These are phyloP conservation scores for Takifugu bimaculatus DNA, from an alignment of 2,113 vertebrate genomes.

Conservation along the genomic window DNA sequence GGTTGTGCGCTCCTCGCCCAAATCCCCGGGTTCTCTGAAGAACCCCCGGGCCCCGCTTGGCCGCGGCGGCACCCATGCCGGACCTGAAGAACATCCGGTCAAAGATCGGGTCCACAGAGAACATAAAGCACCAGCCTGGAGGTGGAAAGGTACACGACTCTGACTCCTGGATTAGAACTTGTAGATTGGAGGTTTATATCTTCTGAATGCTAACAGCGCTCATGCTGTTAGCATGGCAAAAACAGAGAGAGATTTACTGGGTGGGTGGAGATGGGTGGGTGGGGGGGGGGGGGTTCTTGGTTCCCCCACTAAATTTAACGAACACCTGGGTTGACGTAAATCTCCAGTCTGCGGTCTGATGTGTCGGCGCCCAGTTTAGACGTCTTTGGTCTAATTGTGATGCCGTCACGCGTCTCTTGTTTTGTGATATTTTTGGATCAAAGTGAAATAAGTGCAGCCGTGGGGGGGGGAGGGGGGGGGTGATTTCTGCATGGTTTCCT, in stretches of 20 bases:
- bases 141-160: conserved; percentile 84
- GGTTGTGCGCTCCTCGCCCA: conserved; percentile 91
- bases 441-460: neutral
- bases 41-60: conserved; percentile 78
- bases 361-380: conserved; percentile 7
- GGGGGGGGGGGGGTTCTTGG: no score
- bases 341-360: neutral
- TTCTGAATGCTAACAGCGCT: no score
- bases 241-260: neutral
- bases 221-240: no score
- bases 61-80: conserved; percentile 78
- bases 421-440: conserved; percentile 23
- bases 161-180: neutral
- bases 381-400: conserved; percentile 21
- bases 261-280: no score
- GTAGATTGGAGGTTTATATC: neutral
- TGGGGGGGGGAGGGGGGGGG: neutral
- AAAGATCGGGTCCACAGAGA: conserved; percentile 95
- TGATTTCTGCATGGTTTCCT: neutral
- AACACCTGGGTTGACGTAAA: conserved; percentile 1
- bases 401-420: conserved; percentile 3
- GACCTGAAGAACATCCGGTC: conserved; percentile 91
- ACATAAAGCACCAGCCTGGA: conserved; percentile 94
- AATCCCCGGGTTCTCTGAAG: conserved; percentile 90
- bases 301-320: neutral